Evolutionary conservation across 1,140 invertebrate genomes (phyloP).

Genomic region (Musca domestica): DNA sequence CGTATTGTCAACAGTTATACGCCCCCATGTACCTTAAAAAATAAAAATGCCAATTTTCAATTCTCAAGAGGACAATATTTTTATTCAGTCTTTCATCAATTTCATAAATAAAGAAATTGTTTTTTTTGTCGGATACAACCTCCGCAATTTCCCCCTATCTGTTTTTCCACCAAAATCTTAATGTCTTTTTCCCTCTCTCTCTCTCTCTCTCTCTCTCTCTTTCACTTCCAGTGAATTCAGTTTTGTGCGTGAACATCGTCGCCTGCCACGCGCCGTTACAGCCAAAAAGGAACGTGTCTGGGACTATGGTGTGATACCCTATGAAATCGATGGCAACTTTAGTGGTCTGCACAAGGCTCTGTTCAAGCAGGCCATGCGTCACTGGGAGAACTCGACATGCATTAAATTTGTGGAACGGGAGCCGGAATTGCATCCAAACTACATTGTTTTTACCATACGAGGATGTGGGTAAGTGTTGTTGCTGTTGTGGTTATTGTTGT

Average conservation of each 20-base stretch:
- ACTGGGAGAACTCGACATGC: slow-evolving; percentile 99
- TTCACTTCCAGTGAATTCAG: slow-evolving; percentile 24
- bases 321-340: slow-evolving; percentile 97
- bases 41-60: no score
- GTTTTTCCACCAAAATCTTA: no score
- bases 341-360: slow-evolving; percentile 93
- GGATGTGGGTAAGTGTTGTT: slow-evolving; percentile 86
- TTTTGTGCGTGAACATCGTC: slow-evolving; percentile 39
- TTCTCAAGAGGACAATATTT: no score
- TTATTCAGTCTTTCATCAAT: no score
- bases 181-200: no score
- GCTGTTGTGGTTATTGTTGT: no score
- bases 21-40: no score
- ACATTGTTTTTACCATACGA: slow-evolving; percentile 95
- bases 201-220: no score
- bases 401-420: slow-evolving; percentile 94
- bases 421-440: slow-evolving; percentile 85
- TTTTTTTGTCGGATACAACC: no score
- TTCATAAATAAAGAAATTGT: no score
- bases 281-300: slow-evolving; percentile 92
- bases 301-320: slow-evolving; percentile 97
- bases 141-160: no score
- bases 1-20: no score
- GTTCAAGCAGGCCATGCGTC: slow-evolving; percentile 97
- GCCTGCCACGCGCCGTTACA: slow-evolving; percentile 79